Percentiles rank a stretch among this genome's conserved stretches.
These are phyloP conservation scores for Amphipoea oculea DNA, from an alignment of 2,888 invertebrate species.

Conservation along the genomic window DNA sequence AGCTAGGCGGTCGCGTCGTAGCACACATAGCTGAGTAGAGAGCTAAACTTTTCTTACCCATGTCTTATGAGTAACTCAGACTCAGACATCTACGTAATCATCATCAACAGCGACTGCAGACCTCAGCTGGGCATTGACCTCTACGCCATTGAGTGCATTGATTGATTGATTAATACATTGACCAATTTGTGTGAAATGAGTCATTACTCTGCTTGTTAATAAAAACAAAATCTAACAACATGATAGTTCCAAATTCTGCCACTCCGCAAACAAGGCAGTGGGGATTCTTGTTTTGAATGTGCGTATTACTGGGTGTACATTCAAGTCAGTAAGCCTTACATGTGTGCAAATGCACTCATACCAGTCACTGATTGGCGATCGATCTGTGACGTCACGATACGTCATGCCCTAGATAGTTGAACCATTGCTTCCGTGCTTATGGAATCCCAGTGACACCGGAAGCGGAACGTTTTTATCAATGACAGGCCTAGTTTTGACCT, in stretches of 20 bases:
- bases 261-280: not conserved
- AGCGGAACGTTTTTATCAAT: not conserved
- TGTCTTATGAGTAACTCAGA: not conserved
- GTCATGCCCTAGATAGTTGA: not conserved
- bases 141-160: not conserved
- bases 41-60: not conserved
- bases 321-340: not conserved
- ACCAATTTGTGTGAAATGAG: not conserved
- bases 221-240: not conserved
- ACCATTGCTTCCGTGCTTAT: not conserved
- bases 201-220: not conserved
- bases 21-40: not conserved
- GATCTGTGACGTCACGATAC: slow-evolving; percentile 24
- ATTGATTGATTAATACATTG: not conserved
- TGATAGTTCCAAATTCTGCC: not conserved
- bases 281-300: no score
- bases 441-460: slow-evolving; percentile 3
- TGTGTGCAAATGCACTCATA: slow-evolving; percentile 13
- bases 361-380: not conserved
- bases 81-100: not conserved
- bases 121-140: not conserved
- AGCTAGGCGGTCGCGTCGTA: not conserved
- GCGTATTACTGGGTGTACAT: not conserved
- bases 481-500: not conserved
- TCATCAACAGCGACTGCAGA: not conserved